Evolutionary conservation across 2,797 vertebrate genomes (phyloP), one percentile per base, ranked within the genome.

Genomic region (Rhincodon typus): DNA sequence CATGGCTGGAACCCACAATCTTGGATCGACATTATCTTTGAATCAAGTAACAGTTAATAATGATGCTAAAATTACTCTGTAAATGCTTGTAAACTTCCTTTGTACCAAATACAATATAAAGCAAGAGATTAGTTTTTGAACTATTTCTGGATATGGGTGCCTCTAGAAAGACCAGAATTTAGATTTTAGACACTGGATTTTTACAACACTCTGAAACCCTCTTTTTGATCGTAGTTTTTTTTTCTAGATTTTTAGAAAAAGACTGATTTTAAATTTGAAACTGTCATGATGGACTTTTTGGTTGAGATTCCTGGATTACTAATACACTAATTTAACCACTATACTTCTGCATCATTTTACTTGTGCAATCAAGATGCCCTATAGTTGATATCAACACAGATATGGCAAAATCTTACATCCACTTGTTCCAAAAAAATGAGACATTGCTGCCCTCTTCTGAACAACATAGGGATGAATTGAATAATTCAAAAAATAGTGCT

Each of bases 391-490:
- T 34, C 87, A 90, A 4, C 27, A 27, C 12, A 62, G 4, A 90
- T 7, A 25, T 19, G 62, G 4, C 57, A n/a, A 90, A 84, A 84
- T 66, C 38, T 38, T 93, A 67, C 7, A 3, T 72, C 38, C n/a
- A 46, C 50, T 77, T 74, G 42, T 34, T 30, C 62, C 13, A 21
- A 34, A 57, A 57, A 57, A 62, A 50, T 72, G 69, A 74, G 94
- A 69, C 46, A 57, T 8, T 95, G 94, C 94, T 95, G 69, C 67
- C 94, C 94, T n/a, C 94, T 95, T 30, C 46, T 95, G 94, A 70
- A 50, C 42, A 69, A 6, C 21, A 42, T 3, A 3, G 90, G 42
- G 38, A 67, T 67, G 34, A 93, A 69, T 69, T 93, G n/a, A 38
- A 66, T 19, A 90, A 62, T 27, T 90, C 27, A 62, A 2, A 57